Evolutionary conservation across 2,888 invertebrate genomes (phyloP).

Genomic region (Pandemis heparana): DNA sequence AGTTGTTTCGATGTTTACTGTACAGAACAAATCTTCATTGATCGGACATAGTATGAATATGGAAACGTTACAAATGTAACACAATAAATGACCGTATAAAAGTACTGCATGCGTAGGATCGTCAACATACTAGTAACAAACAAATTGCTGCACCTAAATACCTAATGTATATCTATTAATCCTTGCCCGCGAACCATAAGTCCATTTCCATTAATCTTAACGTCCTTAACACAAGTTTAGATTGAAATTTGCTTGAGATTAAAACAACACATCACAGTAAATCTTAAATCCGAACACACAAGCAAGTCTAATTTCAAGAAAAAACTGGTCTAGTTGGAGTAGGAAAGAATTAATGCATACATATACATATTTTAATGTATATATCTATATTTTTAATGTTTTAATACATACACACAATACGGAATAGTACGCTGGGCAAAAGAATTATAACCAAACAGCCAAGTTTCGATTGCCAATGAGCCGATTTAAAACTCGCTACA

Average conservation of each 20-base stretch:
- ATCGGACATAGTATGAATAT: background rate
- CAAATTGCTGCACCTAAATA: conserved; percentile 3
- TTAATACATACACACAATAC: too few species aligned
- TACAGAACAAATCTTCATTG: background rate
- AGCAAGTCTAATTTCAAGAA: background rate
- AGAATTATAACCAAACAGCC: background rate
- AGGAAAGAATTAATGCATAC: background rate
- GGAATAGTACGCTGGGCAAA: background rate
- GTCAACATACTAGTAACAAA: conserved; percentile 14
- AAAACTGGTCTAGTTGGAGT: background rate
- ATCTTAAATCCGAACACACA: background rate
- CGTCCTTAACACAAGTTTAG: background rate
- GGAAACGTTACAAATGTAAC: background rate
- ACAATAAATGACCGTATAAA: conserved; percentile 13
- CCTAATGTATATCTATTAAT: conserved; percentile 1
- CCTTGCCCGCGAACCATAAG: background rate
- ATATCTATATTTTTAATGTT: too few species aligned
- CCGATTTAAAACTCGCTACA: too few species aligned
- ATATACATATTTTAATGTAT: background rate
- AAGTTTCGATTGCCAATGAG: too few species aligned
- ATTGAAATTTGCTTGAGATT: background rate
- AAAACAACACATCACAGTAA: background rate
- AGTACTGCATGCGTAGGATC: conserved; percentile 30
- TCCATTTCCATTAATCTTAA: conserved; percentile 2
- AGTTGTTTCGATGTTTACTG: conserved; percentile 15